Base-by-base conservation (phyloP, 2,797 vertebrate species). In the Etheostoma perlongum region DNA sequence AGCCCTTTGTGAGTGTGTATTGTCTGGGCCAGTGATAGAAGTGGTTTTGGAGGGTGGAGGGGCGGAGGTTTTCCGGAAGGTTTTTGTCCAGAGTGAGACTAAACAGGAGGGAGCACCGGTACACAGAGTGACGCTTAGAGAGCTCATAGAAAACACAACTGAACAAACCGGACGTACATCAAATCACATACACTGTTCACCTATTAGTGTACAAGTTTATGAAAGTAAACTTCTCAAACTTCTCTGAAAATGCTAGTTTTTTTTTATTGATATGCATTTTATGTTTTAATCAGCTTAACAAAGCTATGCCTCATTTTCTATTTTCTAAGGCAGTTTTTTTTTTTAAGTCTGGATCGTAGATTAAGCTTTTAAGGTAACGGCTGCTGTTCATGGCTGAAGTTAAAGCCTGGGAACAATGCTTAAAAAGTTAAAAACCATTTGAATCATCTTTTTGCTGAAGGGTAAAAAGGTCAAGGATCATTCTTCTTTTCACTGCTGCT, bases 11-110 rank as follows among this genome's bases (percentile, higher is more conserved):
- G 78, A 51, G 72, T 15, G 61, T 65, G 85, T 78, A 89, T 92
- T 91, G 92, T 94, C 87, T 90, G 86, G 69, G 57, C 79, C 54
- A 13, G 68, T 63, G 84, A 93, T 88, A 93, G 89, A 94, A 94
- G 92, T 92, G 92, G 83, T 90, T 93, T 89, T 91, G 25, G 78
- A n/a, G n/a, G n/a, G n/a, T n/a, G 87, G 91, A 90, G 84, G 91
- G 78, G 86, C 74, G 82, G 89, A 85, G 71, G 76, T 85, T 89
- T 76, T 78, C 74, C 75, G 59, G 79, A 85, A 90, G 82, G 88
- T 84, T 89, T 91, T 91, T 91, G 84, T 88, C 87, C 88, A 60
- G 74, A 71, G 82, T 76, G 81, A 92, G 91, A 91, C 88, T 88
- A 92, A 92, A 91, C 90, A 91, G 64, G 52, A 85, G 80, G 57